Conservation (phyloP, 2,797 vertebrate species). For the Naso thynnoides region DNA sequence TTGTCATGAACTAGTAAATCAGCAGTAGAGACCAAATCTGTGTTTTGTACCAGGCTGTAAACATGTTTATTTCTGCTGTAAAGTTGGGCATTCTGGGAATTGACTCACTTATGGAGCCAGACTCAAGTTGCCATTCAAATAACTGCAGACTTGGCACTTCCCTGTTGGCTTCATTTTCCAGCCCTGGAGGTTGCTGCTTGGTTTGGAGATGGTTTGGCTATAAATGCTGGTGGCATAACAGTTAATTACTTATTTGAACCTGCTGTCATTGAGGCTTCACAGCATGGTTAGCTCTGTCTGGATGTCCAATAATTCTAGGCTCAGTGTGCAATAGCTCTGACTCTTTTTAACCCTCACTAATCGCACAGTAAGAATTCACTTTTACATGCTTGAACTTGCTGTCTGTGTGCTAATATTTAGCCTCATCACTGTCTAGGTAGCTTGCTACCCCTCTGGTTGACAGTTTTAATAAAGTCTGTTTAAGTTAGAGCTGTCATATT, state of each 20-base stretch:
- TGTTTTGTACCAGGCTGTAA: too few relatives aligned
- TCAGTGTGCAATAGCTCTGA: background rate
- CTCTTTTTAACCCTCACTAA: conserved; percentile 13
- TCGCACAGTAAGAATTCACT: conserved; percentile 12
- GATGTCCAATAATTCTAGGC: conserved; percentile 13
- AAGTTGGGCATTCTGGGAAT: too few relatives aligned
- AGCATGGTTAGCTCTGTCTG: background rate
- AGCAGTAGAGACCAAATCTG: too few relatives aligned
- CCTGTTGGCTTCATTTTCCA: too few relatives aligned
- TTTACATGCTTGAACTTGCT: conserved; percentile 10
- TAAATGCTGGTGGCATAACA: conserved; percentile 19
- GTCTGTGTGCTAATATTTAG: background rate
- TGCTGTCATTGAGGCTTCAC: conserved; percentile 1
- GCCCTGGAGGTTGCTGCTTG: too few relatives aligned
- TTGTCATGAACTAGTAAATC: too few relatives aligned
- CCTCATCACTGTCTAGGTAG: background rate
- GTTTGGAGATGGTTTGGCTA: conserved; percentile 1
- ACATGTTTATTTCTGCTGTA: too few relatives aligned
- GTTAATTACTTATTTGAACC: conserved; percentile 32
- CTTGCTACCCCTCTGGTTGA: background rate
- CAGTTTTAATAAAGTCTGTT: conserved; percentile 2
- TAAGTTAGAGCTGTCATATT: background rate
- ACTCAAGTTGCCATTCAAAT: too few relatives aligned
- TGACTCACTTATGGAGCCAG: too few relatives aligned
- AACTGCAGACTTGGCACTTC: too few relatives aligned